Evolutionary conservation across 30 jellyfish, hydroid and myxozoan species (phyloP), one percentile per base, ranked within the genome.

Genomic region (Chrysaora quinquecirrha): DNA sequence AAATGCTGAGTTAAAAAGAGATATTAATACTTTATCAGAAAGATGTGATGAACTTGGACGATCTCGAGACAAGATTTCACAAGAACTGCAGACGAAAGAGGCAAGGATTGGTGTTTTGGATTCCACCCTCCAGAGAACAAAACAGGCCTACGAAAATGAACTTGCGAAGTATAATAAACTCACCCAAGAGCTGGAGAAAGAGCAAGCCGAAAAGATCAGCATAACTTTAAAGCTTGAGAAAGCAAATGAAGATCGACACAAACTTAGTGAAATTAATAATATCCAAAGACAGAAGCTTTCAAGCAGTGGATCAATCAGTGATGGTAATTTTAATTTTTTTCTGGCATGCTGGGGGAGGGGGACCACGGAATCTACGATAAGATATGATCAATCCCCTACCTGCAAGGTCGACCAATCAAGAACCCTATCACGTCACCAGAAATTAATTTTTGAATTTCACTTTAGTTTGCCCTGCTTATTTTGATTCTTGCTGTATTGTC

Each of bases 71-170:
- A 91, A 91, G 77, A 75, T 75, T 29, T 34, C 91, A 14, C 96
- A 91, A 52, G 98, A 91, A 1, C 43, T 91, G n/a, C 95, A 80
- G 56, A 54, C 87, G 64, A 91, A 91, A 67, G 96, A 86, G 4
- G 27, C 95, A 1, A 78, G 91, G 31, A 61, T 91, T 14, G 82
- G 80, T 46, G 91, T 91, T 28, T 58, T 91, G 48, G 91, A 85
- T 24, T 96, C 91, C 66, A 90, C 88, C 71, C 72, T 91, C 14
- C 90, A 80, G 34, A 48, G 54, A 32, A 68, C 90, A 0, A 80
- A 80, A 33, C 90, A 80, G 71, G 83, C 83, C 77, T 38, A 31
- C 48, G 90, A 80, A 30, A 80, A 21, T 50, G 90, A 80, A 70
- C 31, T 47, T 65, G 49, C 65, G 24, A 80, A 80, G 35, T 21